Percentiles rank a stretch among this genome's conserved stretches.
phyloP scores from a whole-genome alignment of 1,140 invertebrate species.

The Asobara japonica region DNA sequence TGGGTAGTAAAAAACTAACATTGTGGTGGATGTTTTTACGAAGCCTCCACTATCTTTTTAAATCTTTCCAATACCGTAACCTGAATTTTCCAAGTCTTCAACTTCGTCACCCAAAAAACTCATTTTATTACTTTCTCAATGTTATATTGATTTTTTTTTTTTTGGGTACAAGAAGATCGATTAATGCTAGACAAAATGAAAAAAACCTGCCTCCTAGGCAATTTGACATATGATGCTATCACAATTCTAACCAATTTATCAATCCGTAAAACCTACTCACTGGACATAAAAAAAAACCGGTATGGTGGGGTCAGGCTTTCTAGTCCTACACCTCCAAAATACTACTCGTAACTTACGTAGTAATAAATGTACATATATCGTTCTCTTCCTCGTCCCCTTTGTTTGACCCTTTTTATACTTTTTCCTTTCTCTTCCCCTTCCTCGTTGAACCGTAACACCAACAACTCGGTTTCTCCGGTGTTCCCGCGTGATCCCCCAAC shows the following conservation, averaged over 20 bases:
- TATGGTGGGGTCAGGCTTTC: neutral
- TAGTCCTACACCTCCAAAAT: neutral
- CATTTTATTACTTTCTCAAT: too few species aligned
- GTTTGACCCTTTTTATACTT: constrained; percentile 6
- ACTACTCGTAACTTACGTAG: neutral
- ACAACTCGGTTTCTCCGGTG: neutral
- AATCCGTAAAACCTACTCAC: neutral
- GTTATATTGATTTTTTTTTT: too few species aligned
- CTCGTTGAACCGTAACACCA: neutral
- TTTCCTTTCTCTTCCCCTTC: constrained; percentile 15
- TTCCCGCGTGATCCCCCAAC: neutral
- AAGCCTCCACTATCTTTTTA: too few species aligned
- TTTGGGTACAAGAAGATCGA: too few species aligned
- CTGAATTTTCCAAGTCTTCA: too few species aligned
- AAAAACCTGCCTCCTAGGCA: neutral
- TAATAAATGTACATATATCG: constrained; percentile 22
- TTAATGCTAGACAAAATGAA: too few species aligned
- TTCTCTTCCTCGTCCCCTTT: constrained; percentile 13
- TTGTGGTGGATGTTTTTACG: too few species aligned
- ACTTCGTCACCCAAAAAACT: too few species aligned
- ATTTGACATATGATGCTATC: neutral
- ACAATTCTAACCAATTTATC: neutral
- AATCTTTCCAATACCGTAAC: too few species aligned
- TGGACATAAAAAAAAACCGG: neutral
- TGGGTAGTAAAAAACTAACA: too few species aligned